These are phyloP conservation scores for Petrocephalus microphthalmus DNA, from an alignment of 2,113 vertebrate genomes.

Conservation along the genomic window DNA sequence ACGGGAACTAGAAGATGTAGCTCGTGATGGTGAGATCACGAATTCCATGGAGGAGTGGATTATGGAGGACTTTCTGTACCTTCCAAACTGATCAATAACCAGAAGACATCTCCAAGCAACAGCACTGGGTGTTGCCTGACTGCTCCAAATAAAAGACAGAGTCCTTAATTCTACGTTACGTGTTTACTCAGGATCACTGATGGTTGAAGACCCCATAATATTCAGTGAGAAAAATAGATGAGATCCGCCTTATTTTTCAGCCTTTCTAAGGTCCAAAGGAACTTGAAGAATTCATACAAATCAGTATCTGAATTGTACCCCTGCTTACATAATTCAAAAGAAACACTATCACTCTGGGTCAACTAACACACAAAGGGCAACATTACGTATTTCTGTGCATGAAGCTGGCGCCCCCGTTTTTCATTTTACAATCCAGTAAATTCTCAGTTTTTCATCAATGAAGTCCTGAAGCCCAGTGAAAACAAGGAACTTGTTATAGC, in stretches of 20 bases:
- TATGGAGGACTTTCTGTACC: not conserved
- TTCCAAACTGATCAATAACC: not conserved
- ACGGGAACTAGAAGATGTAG: not conserved
- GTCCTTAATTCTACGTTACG: not conserved
- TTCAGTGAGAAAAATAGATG: not conserved
- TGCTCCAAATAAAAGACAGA: not conserved
- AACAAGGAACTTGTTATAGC: not conserved
- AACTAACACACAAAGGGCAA: not conserved
- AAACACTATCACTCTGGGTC: not conserved
- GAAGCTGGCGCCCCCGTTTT: not conserved
- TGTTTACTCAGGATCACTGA: not conserved
- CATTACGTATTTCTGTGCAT: not conserved
- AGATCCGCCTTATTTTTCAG: not conserved
- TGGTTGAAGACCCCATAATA: not conserved
- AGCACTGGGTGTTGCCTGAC: not conserved
- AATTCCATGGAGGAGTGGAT: not conserved
- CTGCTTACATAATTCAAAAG: not conserved
- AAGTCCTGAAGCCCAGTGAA: not conserved
- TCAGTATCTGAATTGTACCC: slow-evolving; percentile 2
- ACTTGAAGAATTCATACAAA: not conserved
- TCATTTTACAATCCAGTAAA: not conserved
- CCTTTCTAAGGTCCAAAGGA: not conserved
- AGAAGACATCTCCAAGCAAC: not conserved
- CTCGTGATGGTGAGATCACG: not conserved
- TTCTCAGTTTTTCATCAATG: not conserved